Evolutionary conservation across 2,113 vertebrate species (phyloP).

Genomic region (Hiodon tergisus): DNA sequence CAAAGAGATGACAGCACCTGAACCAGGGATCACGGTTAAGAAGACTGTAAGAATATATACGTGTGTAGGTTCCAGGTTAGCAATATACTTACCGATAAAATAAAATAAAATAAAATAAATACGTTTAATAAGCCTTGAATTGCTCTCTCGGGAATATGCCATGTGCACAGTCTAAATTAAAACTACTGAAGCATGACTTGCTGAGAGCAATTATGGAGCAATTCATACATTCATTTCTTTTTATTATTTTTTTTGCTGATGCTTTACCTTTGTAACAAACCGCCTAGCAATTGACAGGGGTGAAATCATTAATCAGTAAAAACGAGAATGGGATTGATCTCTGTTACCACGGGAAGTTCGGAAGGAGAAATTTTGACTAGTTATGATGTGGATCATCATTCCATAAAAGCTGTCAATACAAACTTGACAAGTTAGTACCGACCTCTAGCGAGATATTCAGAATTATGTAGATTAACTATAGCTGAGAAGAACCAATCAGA

Average conservation of each 20-base stretch:
- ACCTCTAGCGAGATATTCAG: too few relatives aligned
- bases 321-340: neutral
- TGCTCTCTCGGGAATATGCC: constrained; percentile 7
- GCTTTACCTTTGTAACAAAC: neutral
- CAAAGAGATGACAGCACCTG: too few relatives aligned
- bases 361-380: too few relatives aligned
- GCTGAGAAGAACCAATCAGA: too few relatives aligned
- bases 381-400: too few relatives aligned
- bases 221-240: neutral
- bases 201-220: neutral
- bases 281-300: neutral
- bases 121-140: constrained; percentile 9
- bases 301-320: neutral
- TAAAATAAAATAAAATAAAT: neutral
- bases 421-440: too few relatives aligned
- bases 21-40: too few relatives aligned
- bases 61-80: too few relatives aligned
- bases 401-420: too few relatives aligned
- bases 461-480: too few relatives aligned
- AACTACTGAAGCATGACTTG: constrained; percentile 24
- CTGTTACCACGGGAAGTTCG: neutral
- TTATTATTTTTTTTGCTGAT: neutral
- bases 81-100: too few relatives aligned
- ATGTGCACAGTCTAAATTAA: constrained; percentile 16
- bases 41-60: too few relatives aligned